These are phyloP conservation scores for Gambelia wislizenii DNA, from an alignment of 2,797 vertebrate genomes.

Conservation along the genomic window DNA sequence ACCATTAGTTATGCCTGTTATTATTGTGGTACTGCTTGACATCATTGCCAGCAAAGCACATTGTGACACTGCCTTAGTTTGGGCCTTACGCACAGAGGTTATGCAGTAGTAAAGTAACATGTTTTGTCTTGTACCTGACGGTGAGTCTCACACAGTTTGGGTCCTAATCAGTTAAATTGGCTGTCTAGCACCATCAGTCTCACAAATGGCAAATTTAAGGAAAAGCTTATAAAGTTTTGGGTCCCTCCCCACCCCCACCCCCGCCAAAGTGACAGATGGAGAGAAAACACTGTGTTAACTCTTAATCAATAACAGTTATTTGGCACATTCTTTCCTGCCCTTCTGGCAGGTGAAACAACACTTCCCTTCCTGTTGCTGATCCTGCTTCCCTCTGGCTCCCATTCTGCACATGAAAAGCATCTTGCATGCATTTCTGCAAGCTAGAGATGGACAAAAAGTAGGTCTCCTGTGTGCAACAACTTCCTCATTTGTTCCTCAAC, in stretches of 20 bases:
- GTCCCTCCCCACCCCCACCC: too few species aligned
- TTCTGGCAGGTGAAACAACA: not conserved
- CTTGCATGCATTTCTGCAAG: not conserved
- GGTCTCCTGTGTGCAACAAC: slow-evolving; percentile 49
- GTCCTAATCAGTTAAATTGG: slow-evolving; percentile 58
- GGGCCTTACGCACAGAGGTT: slow-evolving; percentile 50
- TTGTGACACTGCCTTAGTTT: slow-evolving; percentile 54
- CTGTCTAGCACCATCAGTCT: slow-evolving; percentile 67
- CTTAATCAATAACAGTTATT: slow-evolving; percentile 63
- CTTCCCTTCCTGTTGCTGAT: not conserved
- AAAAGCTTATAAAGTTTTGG: slow-evolving; percentile 53
- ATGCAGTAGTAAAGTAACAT: slow-evolving; percentile 60
- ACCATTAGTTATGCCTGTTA: slow-evolving; percentile 43
- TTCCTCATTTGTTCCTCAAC: slow-evolving; percentile 63
- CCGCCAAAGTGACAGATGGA: slow-evolving; percentile 46
- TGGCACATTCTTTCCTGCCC: not conserved
- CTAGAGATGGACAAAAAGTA: slow-evolving; percentile 3
- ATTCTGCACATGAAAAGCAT: not conserved
- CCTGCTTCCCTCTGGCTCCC: not conserved
- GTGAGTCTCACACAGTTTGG: slow-evolving; percentile 67
- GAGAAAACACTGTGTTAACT: slow-evolving; percentile 63
- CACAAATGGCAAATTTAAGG: slow-evolving; percentile 59
- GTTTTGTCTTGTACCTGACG: slow-evolving; percentile 71
- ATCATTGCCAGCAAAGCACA: slow-evolving; percentile 60
- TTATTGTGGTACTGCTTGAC: slow-evolving; percentile 55